Evolutionary conservation across 2,888 invertebrate genomes (phyloP).

Genomic region (Ceraclea dissimilis): DNA sequence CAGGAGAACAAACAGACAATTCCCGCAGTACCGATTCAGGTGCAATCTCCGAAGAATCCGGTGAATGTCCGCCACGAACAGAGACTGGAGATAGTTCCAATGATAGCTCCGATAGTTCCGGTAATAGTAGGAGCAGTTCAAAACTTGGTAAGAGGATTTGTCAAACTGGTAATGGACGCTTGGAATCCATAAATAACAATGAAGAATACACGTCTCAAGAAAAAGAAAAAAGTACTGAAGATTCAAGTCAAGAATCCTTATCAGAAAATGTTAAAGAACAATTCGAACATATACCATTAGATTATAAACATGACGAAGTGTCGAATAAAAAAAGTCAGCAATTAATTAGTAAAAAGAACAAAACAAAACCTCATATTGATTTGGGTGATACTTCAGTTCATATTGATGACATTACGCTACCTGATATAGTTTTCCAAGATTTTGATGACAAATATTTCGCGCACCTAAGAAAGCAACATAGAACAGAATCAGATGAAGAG

Average conservation of each 20-base stretch:
- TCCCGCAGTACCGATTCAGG: slow-evolving; percentile 2
- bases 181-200: slow-evolving; percentile 14
- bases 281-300: slow-evolving; percentile 43
- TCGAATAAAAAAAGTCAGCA: slow-evolving; percentile 24
- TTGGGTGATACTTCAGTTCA: slow-evolving; percentile 40
- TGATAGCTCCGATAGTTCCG: slow-evolving; percentile 9
- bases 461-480: slow-evolving; percentile 16
- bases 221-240: slow-evolving; percentile 30
- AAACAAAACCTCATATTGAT: slow-evolving; percentile 30
- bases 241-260: slow-evolving; percentile 29
- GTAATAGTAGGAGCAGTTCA: slow-evolving; percentile 14
- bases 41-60: slow-evolving; percentile 15
- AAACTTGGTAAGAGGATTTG: slow-evolving; percentile 21
- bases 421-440: slow-evolving; percentile 38
- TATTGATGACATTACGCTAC: slow-evolving; percentile 44
- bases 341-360: slow-evolving; percentile 28
- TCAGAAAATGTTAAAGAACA: slow-evolving; percentile 38
- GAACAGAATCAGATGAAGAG: slow-evolving; percentile 29
- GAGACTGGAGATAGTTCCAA: slow-evolving; percentile 4
- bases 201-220: slow-evolving; percentile 28
- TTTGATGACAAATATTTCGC: slow-evolving; percentile 16
- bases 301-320: slow-evolving; percentile 38
- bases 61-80: slow-evolving; percentile 10
- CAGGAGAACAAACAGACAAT: slow-evolving; percentile 11
- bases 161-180: slow-evolving; percentile 18